A percentile compares a stretch with the other conserved stretches of the same genome.
Evolutionary conservation across 2,797 vertebrate species (phyloP).

Genomic region (Anabas testudineus): DNA sequence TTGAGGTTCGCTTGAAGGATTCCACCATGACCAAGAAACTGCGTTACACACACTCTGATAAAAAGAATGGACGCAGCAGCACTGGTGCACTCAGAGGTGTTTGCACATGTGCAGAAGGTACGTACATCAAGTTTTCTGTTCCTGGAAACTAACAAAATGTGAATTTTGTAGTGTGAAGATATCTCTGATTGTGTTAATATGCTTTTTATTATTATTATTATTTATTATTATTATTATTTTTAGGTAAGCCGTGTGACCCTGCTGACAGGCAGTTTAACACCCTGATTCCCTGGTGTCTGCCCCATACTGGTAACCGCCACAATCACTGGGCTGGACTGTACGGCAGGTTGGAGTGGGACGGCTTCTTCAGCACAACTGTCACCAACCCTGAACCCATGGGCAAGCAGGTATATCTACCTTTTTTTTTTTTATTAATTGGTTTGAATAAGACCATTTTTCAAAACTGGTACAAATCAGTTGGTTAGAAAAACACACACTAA

Average conservation of each 20-base stretch:
- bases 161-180: background rate
- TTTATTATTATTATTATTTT: background rate
- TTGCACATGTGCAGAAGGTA: constrained; percentile 93
- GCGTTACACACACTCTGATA: constrained; percentile 90
- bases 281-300: constrained; percentile 96
- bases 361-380: constrained; percentile 98
- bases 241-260: constrained; percentile 91
- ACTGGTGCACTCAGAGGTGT: constrained; percentile 90
- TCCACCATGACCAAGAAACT: constrained; percentile 91
- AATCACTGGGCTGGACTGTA: constrained; percentile 99
- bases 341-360: constrained; percentile 95
- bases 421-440: background rate
- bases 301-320: constrained; percentile 97
- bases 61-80: constrained; percentile 92
- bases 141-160: background rate
- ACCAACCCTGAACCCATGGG: constrained; percentile 99
- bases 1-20: constrained; percentile 92
- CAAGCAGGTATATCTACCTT: constrained; percentile 86
- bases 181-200: background rate
- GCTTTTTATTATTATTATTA: too few species aligned
- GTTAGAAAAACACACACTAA: background rate
- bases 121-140: background rate
- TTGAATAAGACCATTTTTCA: background rate
- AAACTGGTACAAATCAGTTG: background rate
- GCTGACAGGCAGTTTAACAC: constrained; percentile 95